Conservation (phyloP, 2,113 vertebrate genomes). For the Oostethus manadensis region DNA sequence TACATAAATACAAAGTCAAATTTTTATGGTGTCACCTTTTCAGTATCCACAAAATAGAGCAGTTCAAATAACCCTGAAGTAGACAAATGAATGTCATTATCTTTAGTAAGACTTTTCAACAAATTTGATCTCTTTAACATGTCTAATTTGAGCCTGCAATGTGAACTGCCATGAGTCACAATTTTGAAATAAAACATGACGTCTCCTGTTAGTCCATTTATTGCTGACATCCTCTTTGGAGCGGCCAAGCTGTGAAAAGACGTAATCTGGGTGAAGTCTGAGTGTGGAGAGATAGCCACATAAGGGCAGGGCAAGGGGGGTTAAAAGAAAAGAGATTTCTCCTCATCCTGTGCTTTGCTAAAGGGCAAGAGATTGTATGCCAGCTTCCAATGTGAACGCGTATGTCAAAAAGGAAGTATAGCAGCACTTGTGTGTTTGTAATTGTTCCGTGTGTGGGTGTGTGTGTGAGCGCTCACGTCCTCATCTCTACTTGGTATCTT, state of each 20-base stretch:
- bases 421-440: conserved; percentile 21
- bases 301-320: conserved; percentile 62
- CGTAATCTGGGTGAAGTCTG: conserved; percentile 62
- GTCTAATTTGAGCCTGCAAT: conserved; percentile 35
- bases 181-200: conserved; percentile 50
- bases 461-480: conserved; percentile 6
- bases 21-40: too few relatives aligned
- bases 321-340: conserved; percentile 73
- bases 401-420: conserved; percentile 24
- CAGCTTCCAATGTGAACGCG: conserved; percentile 14
- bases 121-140: conserved; percentile 34
- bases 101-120: conserved; percentile 19
- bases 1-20: too few relatives aligned
- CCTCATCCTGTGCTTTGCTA: conserved; percentile 61
- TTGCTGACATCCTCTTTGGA: conserved; percentile 31
- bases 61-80: too few relatives aligned
- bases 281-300: conserved; percentile 64
- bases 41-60: too few relatives aligned
- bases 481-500: conserved; percentile 56
- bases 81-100: not conserved
- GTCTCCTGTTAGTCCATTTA: conserved; percentile 30
- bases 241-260: conserved; percentile 47
- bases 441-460: conserved; percentile 26
- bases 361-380: conserved; percentile 56
- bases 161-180: conserved; percentile 45